Base-by-base conservation (phyloP, 1,140 invertebrate genomes). In the Zaprionus tsacasi region DNA sequence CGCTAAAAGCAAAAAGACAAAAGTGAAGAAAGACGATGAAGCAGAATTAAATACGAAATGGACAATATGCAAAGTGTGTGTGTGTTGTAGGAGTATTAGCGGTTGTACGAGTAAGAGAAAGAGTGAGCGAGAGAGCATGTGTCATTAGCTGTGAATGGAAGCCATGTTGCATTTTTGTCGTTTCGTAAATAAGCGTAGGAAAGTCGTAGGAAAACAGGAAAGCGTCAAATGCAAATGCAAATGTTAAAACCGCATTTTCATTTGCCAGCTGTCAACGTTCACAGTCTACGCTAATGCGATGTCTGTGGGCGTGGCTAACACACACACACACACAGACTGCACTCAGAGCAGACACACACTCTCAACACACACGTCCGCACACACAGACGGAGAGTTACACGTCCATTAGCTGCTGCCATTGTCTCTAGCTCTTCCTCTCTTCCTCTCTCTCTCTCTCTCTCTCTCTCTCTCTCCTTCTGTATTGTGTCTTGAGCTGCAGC, bases 171-270 rank as follows among this genome's bases (percentile, higher is more conserved):
- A 82, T 78, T 80, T 88, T 74, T 78, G 76, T 72, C 76, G 89
- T 90, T 81, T 72, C 70, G 78, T 79, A 79, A 89, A 89, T 79
- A 90, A 59, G 27, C 35, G 43, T 48, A 58, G 56, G n/a, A 55
- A 45, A 45, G 40, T 21, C 21, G 21, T 8, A 45, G 40, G 40
- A 45, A 45, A 45, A 17, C 40, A 45, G 40, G 40, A 45, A 66
- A 70, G 79, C 78, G 72, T 89, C 72, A 89, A 65, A 76, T 85
- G 85, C 78, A 89, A 89, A 90, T 90, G 85, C 78, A 89, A 89
- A 90, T 90, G 85, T 77, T 89, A 63, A 79, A 89, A 81, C 78
- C 86, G 74, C 83, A 88, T 82, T 88, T 88, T 69, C 79, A 81
- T 81, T 81, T 85, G 78, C 76, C 70, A 78, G 68, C 79, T 83